phyloP scores from a whole-genome alignment of 1,140 invertebrate species.

The Camponotus floridanus region DNA sequence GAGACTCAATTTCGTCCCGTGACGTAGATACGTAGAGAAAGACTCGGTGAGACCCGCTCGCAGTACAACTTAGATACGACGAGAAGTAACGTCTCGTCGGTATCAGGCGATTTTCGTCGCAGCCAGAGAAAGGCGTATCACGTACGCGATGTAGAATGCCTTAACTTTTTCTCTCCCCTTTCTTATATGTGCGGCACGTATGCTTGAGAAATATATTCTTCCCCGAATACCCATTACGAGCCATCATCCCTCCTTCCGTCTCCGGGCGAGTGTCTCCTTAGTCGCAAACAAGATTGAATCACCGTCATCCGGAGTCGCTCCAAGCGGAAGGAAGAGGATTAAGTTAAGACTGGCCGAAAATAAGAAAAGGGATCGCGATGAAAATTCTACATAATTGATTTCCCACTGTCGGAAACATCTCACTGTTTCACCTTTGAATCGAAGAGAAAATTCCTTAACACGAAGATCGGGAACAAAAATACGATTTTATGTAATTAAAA shows the following conservation, averaged over 20 bases:
- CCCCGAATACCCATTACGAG: conserved; percentile 68
- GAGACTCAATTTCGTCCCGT: conserved; percentile 54
- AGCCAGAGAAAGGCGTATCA: conserved; percentile 70
- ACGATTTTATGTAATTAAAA: neutral
- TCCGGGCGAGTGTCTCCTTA: neutral
- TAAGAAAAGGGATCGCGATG: neutral
- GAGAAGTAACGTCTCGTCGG: conserved; percentile 3
- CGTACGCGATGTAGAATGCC: conserved; percentile 74
- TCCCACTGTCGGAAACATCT: neutral
- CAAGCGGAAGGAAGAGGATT: conserved; percentile 22
- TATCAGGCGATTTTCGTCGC: conserved; percentile 49
- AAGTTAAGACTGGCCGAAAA: neutral
- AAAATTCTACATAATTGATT: conserved; percentile 29
- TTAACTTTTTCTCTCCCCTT: conserved; percentile 22
- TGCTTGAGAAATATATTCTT: conserved; percentile 75
- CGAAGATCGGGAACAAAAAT: neutral
- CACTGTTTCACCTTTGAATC: neutral
- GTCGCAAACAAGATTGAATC: conserved; percentile 70
- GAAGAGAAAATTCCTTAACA: neutral
- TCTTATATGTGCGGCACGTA: conserved; percentile 76
- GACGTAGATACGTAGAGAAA: conserved; percentile 20
- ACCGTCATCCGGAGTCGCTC: conserved; percentile 55
- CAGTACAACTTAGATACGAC: conserved; percentile 28
- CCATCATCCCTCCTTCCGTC: conserved; percentile 59
- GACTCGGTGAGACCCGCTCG: neutral